Base-by-base conservation (phyloP, 2,797 vertebrate species). In the Tamandua tetradactyla region DNA sequence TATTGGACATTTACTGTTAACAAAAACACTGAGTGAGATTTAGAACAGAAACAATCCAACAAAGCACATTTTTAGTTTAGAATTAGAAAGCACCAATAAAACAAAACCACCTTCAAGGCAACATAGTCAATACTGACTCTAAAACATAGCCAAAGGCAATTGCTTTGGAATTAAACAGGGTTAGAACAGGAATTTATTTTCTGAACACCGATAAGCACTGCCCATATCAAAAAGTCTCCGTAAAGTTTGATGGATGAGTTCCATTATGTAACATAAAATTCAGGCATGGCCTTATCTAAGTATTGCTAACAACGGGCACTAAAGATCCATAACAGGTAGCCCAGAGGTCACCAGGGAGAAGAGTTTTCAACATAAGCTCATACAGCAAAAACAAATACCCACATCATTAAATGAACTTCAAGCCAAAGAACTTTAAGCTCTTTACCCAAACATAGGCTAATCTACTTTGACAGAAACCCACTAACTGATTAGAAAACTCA, bases 391-490 rank as follows among this genome's bases (percentile, higher is more conserved):
- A 64, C 94, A 97, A 95, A 94, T 81, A 86, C 12, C 44, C 61
- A 30, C 47, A 95, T 47, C 83, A 62, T 89, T 96, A 98, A 97
- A 47, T 74, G 92, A 96, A 95, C 27, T 89, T 83, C 20, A 88
- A 92, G 87, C 52, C 89, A 93, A 80, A 95, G 55, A 92, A 93
- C 15, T 32, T 93, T 83, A 94, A 96, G 93, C 74, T 72, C 87
- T 74, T 75, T 95, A 69, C 78, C 84, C 90, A 78, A 96, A 83
- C 23, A 95, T 9, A 93, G 47, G 49, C 84, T 97, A 96, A 97
- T 96, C 49, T 37, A 42, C 89, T 95, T 93, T 96, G 97, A 98
- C 95, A 97, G 97, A 97, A 97, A 94, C 37, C 4, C 17, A 87
- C 84, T 75, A 95, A 94, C 47, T 84, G 81, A 96, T 97, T 97